Conservation (phyloP, 2,797 vertebrate genomes). For the Prionace glauca region DNA sequence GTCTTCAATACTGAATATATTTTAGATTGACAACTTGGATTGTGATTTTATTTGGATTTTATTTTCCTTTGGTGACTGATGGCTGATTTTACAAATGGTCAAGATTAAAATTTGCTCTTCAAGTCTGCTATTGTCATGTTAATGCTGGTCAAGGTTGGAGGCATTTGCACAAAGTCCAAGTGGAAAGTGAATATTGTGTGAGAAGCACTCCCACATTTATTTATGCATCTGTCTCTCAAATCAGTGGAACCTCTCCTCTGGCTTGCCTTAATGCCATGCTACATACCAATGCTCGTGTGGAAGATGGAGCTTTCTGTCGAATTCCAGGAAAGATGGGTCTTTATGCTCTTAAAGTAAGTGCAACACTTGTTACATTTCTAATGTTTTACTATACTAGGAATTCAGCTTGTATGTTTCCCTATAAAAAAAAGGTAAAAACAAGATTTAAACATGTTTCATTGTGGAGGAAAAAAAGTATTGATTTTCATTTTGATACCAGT, state of each 20-base stretch:
- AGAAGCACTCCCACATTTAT: conserved; percentile 46
- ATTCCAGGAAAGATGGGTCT: conserved; percentile 75
- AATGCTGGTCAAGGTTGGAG: conserved; percentile 64
- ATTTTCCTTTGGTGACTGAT: conserved; percentile 54
- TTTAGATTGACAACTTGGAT: conserved; percentile 6
- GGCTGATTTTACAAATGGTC: conserved; percentile 65
- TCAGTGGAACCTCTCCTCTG: conserved; percentile 73
- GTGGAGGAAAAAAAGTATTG: neutral
- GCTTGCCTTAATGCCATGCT: conserved; percentile 77
- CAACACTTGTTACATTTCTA: neutral
- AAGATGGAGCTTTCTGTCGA: conserved; percentile 76
- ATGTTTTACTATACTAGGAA: neutral
- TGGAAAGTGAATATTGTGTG: conserved; percentile 43
- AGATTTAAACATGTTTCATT: neutral
- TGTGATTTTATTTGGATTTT: conserved; percentile 56
- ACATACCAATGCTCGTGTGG: conserved; percentile 72
- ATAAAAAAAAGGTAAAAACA: neutral
- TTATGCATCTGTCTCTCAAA: conserved; percentile 35
- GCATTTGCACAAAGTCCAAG: conserved; percentile 53
- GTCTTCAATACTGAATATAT: neutral
- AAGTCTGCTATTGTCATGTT: conserved; percentile 70
- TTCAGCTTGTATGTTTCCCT: neutral
- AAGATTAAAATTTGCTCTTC: conserved; percentile 67
- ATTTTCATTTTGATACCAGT: neutral
- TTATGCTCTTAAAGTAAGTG: conserved; percentile 75